These are phyloP conservation scores for Lordiphosa fenestrarum DNA, from an alignment of 2,888 invertebrate genomes.

Conservation along the genomic window DNA sequence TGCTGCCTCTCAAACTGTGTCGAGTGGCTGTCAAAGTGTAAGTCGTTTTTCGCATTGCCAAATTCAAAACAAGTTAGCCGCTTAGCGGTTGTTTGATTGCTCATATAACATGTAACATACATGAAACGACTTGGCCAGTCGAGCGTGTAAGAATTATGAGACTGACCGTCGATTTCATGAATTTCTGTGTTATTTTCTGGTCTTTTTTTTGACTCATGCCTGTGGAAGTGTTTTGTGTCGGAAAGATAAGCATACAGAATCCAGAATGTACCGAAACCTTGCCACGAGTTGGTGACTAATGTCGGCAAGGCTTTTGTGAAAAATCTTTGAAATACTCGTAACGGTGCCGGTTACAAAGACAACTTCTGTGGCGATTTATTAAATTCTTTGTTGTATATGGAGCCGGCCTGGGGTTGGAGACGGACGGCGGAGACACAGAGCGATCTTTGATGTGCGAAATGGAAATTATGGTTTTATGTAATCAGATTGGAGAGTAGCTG, in stretches of 20 bases:
- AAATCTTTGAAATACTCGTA: constrained; percentile 33
- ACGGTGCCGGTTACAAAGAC: constrained; percentile 38
- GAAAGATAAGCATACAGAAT: constrained; percentile 18
- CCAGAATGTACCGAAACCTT: constrained; percentile 26
- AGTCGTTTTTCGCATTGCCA: constrained; percentile 29
- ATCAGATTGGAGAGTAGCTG: no score
- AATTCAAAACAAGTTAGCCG: constrained; percentile 39
- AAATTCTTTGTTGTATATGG: no score
- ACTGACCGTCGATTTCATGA: constrained; percentile 6
- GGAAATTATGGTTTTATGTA: no score
- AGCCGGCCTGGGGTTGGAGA: neutral
- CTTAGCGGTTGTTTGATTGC: constrained; percentile 28
- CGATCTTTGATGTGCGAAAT: neutral
- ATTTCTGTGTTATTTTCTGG: no score
- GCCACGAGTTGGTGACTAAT: constrained; percentile 43
- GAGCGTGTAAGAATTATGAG: constrained; percentile 8
- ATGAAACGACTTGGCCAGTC: constrained; percentile 1
- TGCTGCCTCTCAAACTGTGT: constrained; percentile 26
- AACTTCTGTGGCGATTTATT: constrained; percentile 2
- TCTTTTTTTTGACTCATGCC: constrained; percentile 29
- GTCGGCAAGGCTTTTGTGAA: constrained; percentile 22
- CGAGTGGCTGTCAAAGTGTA: constrained; percentile 32
- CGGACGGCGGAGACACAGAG: neutral
- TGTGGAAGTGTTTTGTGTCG: constrained; percentile 11
- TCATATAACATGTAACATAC: constrained; percentile 13